Conservation (phyloP, 2,797 vertebrate species). For the Amblyraja radiata region DNA sequence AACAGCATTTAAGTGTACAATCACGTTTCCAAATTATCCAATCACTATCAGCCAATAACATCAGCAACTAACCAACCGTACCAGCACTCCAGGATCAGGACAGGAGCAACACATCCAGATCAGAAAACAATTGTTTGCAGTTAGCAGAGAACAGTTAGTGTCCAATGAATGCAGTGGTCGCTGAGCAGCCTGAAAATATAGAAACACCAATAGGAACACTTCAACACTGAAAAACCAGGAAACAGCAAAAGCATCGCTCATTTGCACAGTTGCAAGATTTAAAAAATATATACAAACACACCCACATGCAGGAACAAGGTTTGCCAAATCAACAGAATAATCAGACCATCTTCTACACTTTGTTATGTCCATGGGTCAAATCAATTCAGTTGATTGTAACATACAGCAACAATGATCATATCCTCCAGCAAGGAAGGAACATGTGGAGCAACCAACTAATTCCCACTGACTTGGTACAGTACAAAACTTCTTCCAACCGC, state of each 20-base stretch:
- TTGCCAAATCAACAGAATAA: background rate
- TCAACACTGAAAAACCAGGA: background rate
- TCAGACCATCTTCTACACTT: background rate
- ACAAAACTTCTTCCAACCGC: background rate
- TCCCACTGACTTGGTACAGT: background rate
- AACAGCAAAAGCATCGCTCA: background rate
- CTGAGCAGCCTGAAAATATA: background rate
- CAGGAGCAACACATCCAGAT: background rate
- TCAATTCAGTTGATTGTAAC: background rate
- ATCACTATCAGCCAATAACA: background rate
- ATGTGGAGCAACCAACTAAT: background rate
- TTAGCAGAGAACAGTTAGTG: background rate
- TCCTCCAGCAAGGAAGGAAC: background rate
- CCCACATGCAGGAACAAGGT: no score
- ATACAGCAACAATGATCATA: background rate
- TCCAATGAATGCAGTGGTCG: background rate
- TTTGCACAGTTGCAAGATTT: no score
- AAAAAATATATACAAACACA: no score
- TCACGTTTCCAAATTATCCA: background rate
- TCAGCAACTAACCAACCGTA: background rate
- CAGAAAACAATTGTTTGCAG: background rate
- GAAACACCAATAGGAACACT: background rate
- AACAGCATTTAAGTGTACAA: background rate
- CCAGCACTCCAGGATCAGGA: background rate
- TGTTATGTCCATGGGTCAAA: background rate